Conservation (phyloP, 2,888 invertebrate species). For the Hemicrepidius hirtus region DNA sequence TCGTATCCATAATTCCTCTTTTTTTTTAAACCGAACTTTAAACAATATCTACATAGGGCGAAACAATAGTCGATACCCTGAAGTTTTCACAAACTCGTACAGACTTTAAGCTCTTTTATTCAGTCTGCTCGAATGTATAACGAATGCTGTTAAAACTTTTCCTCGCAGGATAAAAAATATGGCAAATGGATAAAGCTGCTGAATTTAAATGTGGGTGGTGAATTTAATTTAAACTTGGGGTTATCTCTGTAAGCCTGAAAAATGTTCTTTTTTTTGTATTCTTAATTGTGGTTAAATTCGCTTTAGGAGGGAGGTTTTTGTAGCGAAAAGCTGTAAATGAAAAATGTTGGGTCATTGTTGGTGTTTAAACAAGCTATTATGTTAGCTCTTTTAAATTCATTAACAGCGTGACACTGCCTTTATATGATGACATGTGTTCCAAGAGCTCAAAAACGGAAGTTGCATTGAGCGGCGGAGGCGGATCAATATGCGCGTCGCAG, state of each 20-base stretch:
- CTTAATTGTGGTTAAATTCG: not conserved
- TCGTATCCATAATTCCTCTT: too few species aligned
- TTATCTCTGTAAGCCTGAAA: constrained; percentile 2
- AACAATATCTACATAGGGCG: not conserved
- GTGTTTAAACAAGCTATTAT: not conserved
- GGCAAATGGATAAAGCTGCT: constrained; percentile 1
- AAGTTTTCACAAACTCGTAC: not conserved
- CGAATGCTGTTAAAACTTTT: constrained; percentile 1
- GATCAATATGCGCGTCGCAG: constrained; percentile 32
- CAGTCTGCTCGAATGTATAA: not conserved
- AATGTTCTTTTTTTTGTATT: constrained; percentile 1
- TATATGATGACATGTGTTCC: constrained; percentile 5
- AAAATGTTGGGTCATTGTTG: not conserved
- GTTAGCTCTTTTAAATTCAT: constrained; percentile 15
- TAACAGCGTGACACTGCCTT: constrained; percentile 14
- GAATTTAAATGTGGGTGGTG: constrained; percentile 11
- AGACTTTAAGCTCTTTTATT: constrained; percentile 2
- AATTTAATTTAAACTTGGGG: constrained; percentile 9
- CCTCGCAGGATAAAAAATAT: constrained; percentile 3
- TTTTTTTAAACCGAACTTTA: not conserved
- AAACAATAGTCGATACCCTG: constrained; percentile 1
- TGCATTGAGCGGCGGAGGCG: constrained; percentile 20
- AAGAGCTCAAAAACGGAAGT: constrained; percentile 27
- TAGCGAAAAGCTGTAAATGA: not conserved
- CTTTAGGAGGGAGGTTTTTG: not conserved